A percentile compares a stretch with the other conserved stretches of the same genome.
Conservation (phyloP, 2,888 invertebrate genomes). For the Megaustenia siamemsis region DNA sequence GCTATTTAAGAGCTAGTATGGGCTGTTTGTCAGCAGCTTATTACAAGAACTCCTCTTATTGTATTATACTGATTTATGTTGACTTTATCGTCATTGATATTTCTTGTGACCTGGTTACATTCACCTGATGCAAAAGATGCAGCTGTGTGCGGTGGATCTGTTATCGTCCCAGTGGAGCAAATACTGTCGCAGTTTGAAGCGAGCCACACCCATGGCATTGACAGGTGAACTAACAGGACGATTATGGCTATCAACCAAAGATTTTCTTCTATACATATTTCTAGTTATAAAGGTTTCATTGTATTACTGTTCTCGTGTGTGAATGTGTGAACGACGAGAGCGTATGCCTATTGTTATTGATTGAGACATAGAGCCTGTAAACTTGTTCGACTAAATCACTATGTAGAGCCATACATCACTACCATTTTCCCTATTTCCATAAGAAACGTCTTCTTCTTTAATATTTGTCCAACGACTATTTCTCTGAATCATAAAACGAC, state of each 20-base stretch:
- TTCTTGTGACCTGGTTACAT: background rate
- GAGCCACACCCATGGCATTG: background rate
- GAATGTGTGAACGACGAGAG: too few species aligned
- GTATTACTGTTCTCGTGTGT: too few species aligned
- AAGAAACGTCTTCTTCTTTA: too few species aligned
- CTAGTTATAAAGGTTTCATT: background rate
- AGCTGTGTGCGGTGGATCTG: background rate
- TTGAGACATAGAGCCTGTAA: too few species aligned
- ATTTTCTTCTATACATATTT: conserved; percentile 8
- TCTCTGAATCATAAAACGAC: too few species aligned
- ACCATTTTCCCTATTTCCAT: too few species aligned
- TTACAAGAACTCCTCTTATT: background rate
- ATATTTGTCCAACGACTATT: too few species aligned
- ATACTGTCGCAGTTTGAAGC: background rate
- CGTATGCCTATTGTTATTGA: too few species aligned
- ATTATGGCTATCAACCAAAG: conserved; percentile 31
- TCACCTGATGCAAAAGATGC: background rate
- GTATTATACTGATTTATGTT: background rate
- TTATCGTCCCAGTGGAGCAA: background rate
- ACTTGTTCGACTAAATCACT: too few species aligned
- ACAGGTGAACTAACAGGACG: background rate
- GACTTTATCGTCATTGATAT: background rate
- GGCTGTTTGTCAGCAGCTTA: too few species aligned
- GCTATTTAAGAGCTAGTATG: too few species aligned
- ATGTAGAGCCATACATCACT: too few species aligned